Base-by-base conservation (phyloP, 2,888 invertebrate species). In the Pycnomerus fuliginosus region DNA sequence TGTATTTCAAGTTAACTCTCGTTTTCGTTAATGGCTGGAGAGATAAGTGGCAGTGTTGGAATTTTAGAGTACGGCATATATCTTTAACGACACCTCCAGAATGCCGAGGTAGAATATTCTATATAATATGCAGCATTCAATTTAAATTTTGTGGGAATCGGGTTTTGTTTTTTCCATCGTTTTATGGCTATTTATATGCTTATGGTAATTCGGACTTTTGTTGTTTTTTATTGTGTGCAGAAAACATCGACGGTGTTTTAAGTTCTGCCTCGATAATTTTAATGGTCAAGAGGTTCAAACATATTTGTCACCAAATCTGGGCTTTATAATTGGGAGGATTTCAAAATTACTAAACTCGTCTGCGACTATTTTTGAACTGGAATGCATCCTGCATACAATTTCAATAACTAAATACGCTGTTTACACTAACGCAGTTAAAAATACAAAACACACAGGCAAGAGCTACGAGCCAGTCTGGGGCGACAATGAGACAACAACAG, bases 51-150 rank as follows among this genome's bases (percentile, higher is more conserved):
- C 58, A 52, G 58, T 58, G 53, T 60, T 57, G 61, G 66, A 63
- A 64, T 66, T 60, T 58, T 53, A 56, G 59, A 63, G 58, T 59
- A 63, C 56, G 58, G 54, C 60, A 65, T 66, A 63, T 64, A 67
- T 67, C 64, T 62, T 62, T 55, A 63, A 65, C 67, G 65, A 65
- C 65, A 64, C 64, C 62, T 64, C 42, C 58, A 67, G 65, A 66
- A 65, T 65, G 65, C 62, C 57, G 61, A 58, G 60, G 60, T 59
- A 59, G 67, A 67, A 65, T 67, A 65, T 67, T 65, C 67, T 60
- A 64, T 65, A 67, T 66, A 67, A 67, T 67, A 67, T 67, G 67
- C 67, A 61, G 65, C 63, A 67, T 67, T 67, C 65, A 67, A 67
- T 67, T 67, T 65, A 67, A 67, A 67, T 67, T 67, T 67, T 65